Evolutionary conservation across 2,113 vertebrate species (phyloP).

Genomic region (Petrocephalus zakoni): DNA sequence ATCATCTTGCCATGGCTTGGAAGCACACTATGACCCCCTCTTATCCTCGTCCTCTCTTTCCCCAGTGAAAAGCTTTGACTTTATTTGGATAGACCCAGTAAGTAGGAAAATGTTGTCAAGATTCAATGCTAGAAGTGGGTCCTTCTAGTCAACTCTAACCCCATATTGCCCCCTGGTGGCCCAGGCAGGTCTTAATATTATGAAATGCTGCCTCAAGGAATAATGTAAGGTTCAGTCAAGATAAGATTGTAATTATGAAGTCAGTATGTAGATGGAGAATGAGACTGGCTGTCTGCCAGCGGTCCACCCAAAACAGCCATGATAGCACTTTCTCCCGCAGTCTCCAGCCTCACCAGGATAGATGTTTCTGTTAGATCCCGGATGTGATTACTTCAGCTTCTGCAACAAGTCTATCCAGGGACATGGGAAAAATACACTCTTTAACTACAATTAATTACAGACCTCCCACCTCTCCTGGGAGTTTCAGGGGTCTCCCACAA

Average conservation of each 20-base stretch:
- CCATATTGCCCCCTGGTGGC: constrained; percentile 13
- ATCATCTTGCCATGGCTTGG: neutral
- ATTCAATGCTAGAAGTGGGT: neutral
- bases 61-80: neutral
- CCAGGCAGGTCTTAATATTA: neutral
- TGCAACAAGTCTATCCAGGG: too few relatives aligned
- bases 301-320: neutral
- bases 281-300: neutral
- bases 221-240: neutral
- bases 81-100: constrained; percentile 6
- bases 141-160: neutral
- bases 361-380: neutral
- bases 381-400: neutral
- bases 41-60: neutral
- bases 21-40: neutral
- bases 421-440: neutral
- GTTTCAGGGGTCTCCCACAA: neutral
- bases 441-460: neutral
- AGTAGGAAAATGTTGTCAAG: neutral
- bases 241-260: neutral
- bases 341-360: neutral
- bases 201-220: neutral
- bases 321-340: neutral
- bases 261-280: neutral
- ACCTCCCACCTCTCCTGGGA: too few relatives aligned